Evolutionary conservation across 2,797 vertebrate genomes (phyloP).

Genomic region (Chaenodraco wilsoni): DNA sequence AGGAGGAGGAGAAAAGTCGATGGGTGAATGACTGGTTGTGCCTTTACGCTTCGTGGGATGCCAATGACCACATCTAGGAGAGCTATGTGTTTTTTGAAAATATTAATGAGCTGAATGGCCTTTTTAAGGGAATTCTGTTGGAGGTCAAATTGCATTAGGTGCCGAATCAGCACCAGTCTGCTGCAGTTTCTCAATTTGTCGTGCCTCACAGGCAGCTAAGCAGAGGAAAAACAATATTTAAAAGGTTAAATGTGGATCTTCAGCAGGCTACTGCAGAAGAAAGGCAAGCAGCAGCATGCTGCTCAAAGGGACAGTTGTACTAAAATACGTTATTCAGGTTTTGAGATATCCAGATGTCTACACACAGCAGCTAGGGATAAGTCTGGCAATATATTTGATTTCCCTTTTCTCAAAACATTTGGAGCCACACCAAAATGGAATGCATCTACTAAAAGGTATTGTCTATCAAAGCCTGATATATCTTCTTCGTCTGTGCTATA

Average conservation of each 20-base stretch:
- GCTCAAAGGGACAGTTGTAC: not conserved
- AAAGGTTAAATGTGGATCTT: not conserved
- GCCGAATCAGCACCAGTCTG: constrained; percentile 24
- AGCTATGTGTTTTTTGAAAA: constrained; percentile 44
- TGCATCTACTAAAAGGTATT: not conserved
- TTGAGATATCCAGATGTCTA: not conserved
- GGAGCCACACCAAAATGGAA: not conserved
- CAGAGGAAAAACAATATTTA: constrained; percentile 21
- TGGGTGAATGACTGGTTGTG: constrained; percentile 72
- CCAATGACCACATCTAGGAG: constrained; percentile 67
- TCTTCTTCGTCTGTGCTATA: not conserved
- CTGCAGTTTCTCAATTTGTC: constrained; percentile 50
- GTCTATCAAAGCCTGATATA: not conserved
- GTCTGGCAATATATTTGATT: not conserved
- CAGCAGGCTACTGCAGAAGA: not conserved
- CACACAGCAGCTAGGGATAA: not conserved
- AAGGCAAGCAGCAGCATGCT: constrained; percentile 1
- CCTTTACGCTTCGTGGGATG: constrained; percentile 43
- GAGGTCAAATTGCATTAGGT: constrained; percentile 26
- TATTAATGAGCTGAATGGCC: constrained; percentile 65
- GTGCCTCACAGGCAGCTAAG: not conserved
- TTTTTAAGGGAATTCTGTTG: constrained; percentile 40
- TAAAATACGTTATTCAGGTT: not conserved
- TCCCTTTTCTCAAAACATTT: not conserved
- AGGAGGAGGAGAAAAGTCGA: constrained; percentile 51